Evolutionary conservation across 2,797 vertebrate species (phyloP).

Genomic region (Okamejei kenojei): DNA sequence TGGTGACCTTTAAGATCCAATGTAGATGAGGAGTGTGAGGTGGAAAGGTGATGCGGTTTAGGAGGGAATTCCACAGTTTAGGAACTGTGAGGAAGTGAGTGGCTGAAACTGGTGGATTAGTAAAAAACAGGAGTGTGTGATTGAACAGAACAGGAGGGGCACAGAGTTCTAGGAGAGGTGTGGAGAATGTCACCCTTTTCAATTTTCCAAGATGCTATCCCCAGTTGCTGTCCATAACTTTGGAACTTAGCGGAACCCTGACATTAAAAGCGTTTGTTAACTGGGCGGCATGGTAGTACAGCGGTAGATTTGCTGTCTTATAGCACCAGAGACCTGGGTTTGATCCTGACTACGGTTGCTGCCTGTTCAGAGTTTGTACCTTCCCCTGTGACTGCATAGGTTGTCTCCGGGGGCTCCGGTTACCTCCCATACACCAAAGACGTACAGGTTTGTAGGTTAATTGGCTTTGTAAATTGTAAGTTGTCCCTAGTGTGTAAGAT

Average conservation of each 20-base stretch:
- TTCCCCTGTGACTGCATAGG: too few species aligned
- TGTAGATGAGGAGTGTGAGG: neutral
- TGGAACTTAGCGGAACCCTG: neutral
- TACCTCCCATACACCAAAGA: too few species aligned
- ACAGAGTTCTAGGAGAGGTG: neutral
- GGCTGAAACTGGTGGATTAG: neutral
- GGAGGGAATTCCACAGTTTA: neutral
- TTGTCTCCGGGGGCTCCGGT: too few species aligned
- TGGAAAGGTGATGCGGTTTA: neutral
- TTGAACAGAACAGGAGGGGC: neutral
- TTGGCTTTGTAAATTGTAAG: too few species aligned
- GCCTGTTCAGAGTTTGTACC: too few species aligned
- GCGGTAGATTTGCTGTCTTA: too few species aligned
- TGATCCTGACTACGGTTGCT: too few species aligned
- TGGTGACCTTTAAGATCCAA: neutral
- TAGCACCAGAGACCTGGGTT: too few species aligned
- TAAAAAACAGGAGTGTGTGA: neutral
- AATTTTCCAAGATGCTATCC: neutral
- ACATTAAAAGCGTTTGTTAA: neutral
- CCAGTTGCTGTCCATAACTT: neutral
- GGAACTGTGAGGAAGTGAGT: neutral
- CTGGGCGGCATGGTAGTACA: neutral
- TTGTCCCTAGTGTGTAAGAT: too few species aligned
- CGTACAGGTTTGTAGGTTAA: too few species aligned
- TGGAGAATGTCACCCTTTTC: neutral